Conservation (phyloP, 2,113 vertebrate species). For the Ivindomyrus marchei region DNA sequence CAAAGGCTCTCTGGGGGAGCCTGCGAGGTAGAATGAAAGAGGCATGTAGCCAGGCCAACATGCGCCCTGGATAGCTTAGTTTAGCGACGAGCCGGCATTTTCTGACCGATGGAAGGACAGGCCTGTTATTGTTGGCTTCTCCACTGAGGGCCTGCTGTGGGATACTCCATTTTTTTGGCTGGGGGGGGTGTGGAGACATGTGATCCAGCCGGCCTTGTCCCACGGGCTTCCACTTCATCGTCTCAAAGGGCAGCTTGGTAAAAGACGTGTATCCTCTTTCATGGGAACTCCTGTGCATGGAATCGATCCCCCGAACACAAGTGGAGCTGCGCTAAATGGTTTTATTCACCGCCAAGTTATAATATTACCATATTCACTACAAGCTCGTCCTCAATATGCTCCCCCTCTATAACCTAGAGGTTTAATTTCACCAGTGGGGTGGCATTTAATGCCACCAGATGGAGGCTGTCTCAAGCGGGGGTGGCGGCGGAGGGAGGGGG, state of each 20-base stretch:
- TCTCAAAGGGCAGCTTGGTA: constrained; percentile 43
- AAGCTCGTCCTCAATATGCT: background rate
- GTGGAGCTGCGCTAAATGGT: background rate
- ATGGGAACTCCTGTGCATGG: constrained; percentile 44
- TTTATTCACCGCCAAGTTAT: background rate
- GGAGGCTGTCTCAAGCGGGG: background rate
- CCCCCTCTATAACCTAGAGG: background rate
- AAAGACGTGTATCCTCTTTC: constrained; percentile 58
- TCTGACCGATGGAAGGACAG: background rate
- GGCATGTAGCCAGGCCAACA: background rate
- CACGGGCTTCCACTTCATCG: constrained; percentile 27
- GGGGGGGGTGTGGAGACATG: constrained; percentile 26
- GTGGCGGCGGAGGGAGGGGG: background rate
- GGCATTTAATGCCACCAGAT: background rate
- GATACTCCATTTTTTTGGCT: constrained; percentile 17
- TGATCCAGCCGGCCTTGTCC: constrained; percentile 42
- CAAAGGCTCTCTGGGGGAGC: background rate
- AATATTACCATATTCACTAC: background rate
- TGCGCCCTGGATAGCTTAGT: background rate
- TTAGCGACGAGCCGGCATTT: background rate
- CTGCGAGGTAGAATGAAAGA: background rate
- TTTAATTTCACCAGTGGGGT: background rate
- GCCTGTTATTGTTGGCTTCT: constrained; percentile 5
- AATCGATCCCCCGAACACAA: constrained; percentile 30
- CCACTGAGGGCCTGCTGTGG: background rate